Base-by-base conservation (phyloP, 2,888 invertebrate species). In the Andrena camellia region DNA sequence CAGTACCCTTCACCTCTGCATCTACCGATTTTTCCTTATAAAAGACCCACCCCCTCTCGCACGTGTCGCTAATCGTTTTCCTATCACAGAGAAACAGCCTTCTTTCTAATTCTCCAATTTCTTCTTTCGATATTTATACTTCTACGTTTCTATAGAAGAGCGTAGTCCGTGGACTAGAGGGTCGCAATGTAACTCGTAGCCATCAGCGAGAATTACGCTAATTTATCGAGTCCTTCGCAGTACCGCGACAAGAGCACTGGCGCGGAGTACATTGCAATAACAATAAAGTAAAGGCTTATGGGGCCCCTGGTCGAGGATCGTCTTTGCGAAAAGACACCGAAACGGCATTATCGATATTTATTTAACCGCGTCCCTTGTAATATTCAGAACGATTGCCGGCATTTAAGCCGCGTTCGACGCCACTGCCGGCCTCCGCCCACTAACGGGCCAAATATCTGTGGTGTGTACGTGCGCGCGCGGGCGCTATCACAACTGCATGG, bases 221-320 rank as follows among this genome's bases (percentile, higher is more conserved):
- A 86, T 85, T 88, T 86, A 86, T 89, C 85, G 86, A 78, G 75
- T 78, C 78, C 79, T 74, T 66, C 26, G 57, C 23, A 31, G n/a
- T n/a, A 52, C 82, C 57, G 26, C 63, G 48, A 29, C 35, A 57
- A 60, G 66, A 76, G 64, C 75, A 71, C 68, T 72, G 78, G 70
- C 79, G 63, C 78, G 76, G 67, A 76, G 69, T 78, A 81, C 85
- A 52, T 31, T 74, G 89, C 78, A 86, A 90, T 90, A 90, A 90
- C 90, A 84, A 90, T 90, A 90, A 90, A 90, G 86, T 88, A 86
- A 83, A 78, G 86, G 88, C 90, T 90, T 90, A 90, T 82, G 86
- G 88, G 60, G n/a, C 68, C 69, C 54, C 66, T 71, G 23, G 78
- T 67, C 79, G 75, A 26, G 72, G 77, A 88, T 83, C 86, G 89